Percentiles rank a stretch among this genome's conserved stretches.
Evolutionary conservation across 2,888 invertebrate species (phyloP).

Genomic region (Julus scanicus): DNA sequence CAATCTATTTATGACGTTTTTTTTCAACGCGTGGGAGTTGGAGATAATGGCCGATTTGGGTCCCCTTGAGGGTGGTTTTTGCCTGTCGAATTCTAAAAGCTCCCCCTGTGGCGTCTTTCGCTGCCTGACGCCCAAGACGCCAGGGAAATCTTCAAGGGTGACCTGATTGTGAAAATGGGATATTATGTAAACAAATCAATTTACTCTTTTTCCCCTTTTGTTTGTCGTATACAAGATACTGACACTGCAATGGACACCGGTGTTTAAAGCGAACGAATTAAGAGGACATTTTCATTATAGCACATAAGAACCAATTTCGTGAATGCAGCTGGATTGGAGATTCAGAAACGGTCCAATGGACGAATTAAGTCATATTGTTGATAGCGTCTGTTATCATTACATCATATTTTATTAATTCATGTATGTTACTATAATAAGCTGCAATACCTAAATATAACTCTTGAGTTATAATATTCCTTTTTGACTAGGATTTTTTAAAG

Average conservation of each 20-base stretch:
- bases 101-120: slow-evolving; percentile 24
- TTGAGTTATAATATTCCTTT: too few relatives aligned
- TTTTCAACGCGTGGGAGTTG: too few relatives aligned
- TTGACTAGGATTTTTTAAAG: too few relatives aligned
- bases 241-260: not conserved
- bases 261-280: not conserved
- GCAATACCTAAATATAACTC: too few relatives aligned
- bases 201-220: not conserved
- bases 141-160: not conserved
- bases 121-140: slow-evolving; percentile 1
- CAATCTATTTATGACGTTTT: not conserved
- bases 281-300: not conserved
- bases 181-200: not conserved
- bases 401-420: too few relatives aligned
- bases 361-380: too few relatives aligned
- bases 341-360: too few relatives aligned
- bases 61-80: not conserved
- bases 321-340: too few relatives aligned
- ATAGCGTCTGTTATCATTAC: too few relatives aligned
- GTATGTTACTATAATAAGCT: too few relatives aligned
- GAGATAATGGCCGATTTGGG: not conserved
- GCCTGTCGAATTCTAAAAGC: not conserved
- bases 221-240: too few relatives aligned
- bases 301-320: too few relatives aligned
- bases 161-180: not conserved